Evolutionary conservation across 2,888 invertebrate genomes (phyloP), one percentile per base, ranked within the genome.

Genomic region (Rotaria macrura): DNA sequence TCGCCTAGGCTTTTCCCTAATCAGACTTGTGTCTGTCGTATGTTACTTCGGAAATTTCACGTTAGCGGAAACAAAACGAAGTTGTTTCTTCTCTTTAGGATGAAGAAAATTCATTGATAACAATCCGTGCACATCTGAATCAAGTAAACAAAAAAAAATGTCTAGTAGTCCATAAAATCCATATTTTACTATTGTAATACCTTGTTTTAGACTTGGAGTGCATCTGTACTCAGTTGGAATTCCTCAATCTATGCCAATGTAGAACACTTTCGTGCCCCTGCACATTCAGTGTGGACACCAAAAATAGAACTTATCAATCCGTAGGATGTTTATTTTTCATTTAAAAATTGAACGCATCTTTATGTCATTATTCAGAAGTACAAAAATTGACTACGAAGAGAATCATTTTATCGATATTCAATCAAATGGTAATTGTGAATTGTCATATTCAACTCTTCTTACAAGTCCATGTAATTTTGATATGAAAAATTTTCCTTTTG

Each of bases 401-500:
- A 79, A 79, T 43, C 40, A 79, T 40, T 79, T 79, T 43, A 25
- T 79, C 34, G 9, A 43, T 79, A 20, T 79, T 79, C 43, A 43
- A n/a, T 79, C 79, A 1, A 12, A 43, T 79, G 79, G 79, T 23
- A 25, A 23, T n/a, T 79, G 7, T 79, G 79, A 79, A 79, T 79
- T 79, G n/a, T 43, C 40, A 20, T 79, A 79, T 79, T 79, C 43
- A 25, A 43, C 12, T n/a, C 25, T 79, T 40, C n/a, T 79, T 12
- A 79, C 79, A 25, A 79, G 43, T 43, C 79, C 79, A 79, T 79
- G 79, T 14, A 43, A 79, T 79, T 79, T 79, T 43, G 79, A 79
- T 79, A 12, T 79, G 43, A 40, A 10, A 12, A 40, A n/a, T 79
- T 79, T 79, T 43, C 79, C 79, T 43, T 79, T 79, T 79, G 79